These are phyloP conservation scores for Pachymerium ferrugineum DNA, from an alignment of 2,888 invertebrate genomes.

Conservation along the genomic window DNA sequence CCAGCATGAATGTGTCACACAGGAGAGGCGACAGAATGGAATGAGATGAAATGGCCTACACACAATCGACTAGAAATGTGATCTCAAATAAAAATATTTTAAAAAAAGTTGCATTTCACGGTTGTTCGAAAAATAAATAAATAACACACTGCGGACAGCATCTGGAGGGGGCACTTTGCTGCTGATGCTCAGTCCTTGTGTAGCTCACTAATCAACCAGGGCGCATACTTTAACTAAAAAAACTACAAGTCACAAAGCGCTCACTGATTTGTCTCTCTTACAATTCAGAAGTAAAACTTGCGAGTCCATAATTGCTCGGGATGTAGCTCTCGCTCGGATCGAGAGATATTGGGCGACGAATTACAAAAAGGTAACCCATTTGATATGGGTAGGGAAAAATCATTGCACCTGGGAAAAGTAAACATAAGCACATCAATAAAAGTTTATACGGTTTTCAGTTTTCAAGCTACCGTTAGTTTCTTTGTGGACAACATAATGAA, in stretches of 20 bases:
- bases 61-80: conserved; percentile 17
- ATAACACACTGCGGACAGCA: conserved; percentile 23
- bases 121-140: not conserved
- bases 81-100: not conserved
- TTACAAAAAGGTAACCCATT: not conserved
- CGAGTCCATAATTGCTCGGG: conserved; percentile 10
- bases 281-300: not conserved
- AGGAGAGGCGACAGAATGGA: conserved; percentile 24
- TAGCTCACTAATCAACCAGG: conserved; percentile 23
- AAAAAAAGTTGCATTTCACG: conserved; percentile 20
- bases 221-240: conserved; percentile 13
- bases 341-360: conserved; percentile 1
- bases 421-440: not conserved
- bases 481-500: too few relatives aligned
- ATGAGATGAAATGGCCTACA: conserved; percentile 19
- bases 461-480: too few relatives aligned
- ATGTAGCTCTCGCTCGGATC: not conserved
- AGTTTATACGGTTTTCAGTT: too few relatives aligned
- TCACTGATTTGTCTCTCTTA: conserved; percentile 27
- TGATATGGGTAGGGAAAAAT: not conserved
- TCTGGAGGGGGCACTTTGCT: conserved; percentile 27
- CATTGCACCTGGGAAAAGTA: not conserved
- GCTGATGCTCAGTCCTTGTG: conserved; percentile 16
- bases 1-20: conserved; percentile 23
- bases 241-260: conserved; percentile 25